Evolutionary conservation across 2,797 vertebrate species (phyloP).

Genomic region (Danio albolineatus): DNA sequence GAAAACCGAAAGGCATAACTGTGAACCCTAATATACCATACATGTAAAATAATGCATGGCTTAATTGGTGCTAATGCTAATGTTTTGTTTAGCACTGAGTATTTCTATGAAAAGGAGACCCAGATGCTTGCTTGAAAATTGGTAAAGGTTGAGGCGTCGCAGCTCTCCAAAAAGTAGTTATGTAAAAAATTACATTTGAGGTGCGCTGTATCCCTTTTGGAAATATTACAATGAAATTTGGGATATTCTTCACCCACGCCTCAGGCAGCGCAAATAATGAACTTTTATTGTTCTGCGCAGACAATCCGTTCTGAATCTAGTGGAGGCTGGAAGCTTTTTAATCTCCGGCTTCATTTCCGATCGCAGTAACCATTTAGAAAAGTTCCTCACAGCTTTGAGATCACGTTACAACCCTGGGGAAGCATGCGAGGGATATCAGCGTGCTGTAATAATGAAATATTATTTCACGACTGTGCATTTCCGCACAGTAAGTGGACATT

Average conservation of each 20-base stretch:
- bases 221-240: constrained; percentile 64
- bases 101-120: constrained; percentile 44
- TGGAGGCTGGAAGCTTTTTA: constrained; percentile 64
- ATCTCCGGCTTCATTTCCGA: constrained; percentile 64
- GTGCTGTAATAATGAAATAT: constrained; percentile 30
- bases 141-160: constrained; percentile 39
- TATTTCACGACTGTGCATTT: constrained; percentile 32
- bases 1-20: not conserved
- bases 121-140: constrained; percentile 34
- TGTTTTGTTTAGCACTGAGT: not conserved
- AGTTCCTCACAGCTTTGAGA: constrained; percentile 24
- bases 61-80: not conserved
- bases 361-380: constrained; percentile 49
- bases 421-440: not conserved
- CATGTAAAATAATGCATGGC: not conserved
- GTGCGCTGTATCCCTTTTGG: constrained; percentile 47
- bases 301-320: constrained; percentile 63
- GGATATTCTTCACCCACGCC: constrained; percentile 64
- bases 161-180: constrained; percentile 64
- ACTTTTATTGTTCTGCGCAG: constrained; percentile 67
- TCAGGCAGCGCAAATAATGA: constrained; percentile 64
- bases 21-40: not conserved
- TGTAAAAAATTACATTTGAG: constrained; percentile 67
- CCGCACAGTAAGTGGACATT: constrained; percentile 1
- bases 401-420: constrained; percentile 28